phyloP scores from a whole-genome alignment of 2,113 vertebrate species.

The Pangasianodon hypophthalmus region DNA sequence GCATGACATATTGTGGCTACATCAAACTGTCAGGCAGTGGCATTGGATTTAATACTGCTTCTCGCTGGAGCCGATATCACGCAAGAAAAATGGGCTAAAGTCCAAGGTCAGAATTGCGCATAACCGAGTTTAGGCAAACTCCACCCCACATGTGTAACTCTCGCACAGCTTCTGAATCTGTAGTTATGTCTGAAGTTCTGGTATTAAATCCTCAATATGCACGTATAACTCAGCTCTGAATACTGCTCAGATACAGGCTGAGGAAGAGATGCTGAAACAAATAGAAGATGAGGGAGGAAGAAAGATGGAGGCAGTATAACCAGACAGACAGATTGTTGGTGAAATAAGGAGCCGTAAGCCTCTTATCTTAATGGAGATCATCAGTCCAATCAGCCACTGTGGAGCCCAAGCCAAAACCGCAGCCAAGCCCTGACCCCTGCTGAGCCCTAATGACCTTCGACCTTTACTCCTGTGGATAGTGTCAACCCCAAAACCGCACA shows the following conservation, averaged over 20 bases:
- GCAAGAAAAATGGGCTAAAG: no score
- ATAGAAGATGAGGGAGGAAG: slow-evolving; percentile 3
- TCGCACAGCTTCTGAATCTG: not conserved
- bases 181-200: not conserved
- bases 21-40: not conserved
- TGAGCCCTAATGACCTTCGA: slow-evolving; percentile 21
- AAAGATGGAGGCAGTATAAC: not conserved
- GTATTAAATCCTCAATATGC: not conserved
- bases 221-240: not conserved
- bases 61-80: not conserved
- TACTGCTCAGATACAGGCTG: not conserved
- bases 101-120: not conserved
- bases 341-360: slow-evolving; percentile 61
- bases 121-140: not conserved
- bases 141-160: not conserved
- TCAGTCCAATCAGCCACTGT: slow-evolving; percentile 57
- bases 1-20: not conserved
- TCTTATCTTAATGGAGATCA: slow-evolving; percentile 67
- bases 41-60: not conserved
- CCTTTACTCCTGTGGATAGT: slow-evolving; percentile 49
- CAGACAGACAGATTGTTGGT: slow-evolving; percentile 61
- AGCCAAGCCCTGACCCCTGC: slow-evolving; percentile 50
- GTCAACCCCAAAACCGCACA: slow-evolving; percentile 24
- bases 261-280: slow-evolving; percentile 51
- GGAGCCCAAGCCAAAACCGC: slow-evolving; percentile 40